Evolutionary conservation across 1,140 invertebrate species (phyloP).

Genomic region (Acromyrmex charruanus): DNA sequence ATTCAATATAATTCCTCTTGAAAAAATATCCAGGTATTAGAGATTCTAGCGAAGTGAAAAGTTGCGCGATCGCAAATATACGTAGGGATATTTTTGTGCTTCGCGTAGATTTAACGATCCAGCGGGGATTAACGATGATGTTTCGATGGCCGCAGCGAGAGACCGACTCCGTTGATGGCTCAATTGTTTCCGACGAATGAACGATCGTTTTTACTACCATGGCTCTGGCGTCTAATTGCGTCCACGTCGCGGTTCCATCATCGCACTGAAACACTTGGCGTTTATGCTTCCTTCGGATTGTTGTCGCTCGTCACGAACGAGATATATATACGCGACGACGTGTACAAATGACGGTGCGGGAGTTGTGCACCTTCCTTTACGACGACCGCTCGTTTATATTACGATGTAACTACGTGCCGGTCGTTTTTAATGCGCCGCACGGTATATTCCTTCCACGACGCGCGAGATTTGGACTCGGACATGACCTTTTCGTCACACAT

Average conservation of each 20-base stretch:
- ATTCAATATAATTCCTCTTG: background rate
- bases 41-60: background rate
- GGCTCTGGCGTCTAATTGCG: constrained; percentile 62
- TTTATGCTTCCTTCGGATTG: constrained; percentile 49
- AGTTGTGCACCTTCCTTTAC: constrained; percentile 31
- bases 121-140: constrained; percentile 33
- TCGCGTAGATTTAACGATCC: constrained; percentile 34
- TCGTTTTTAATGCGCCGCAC: constrained; percentile 25
- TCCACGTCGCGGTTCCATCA: constrained; percentile 45
- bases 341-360: constrained; percentile 9
- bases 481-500: constrained; percentile 52
- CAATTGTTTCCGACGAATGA: constrained; percentile 67
- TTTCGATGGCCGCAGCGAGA: constrained; percentile 29
- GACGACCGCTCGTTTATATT: constrained; percentile 46
- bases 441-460: background rate
- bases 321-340: constrained; percentile 42
- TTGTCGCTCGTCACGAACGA: constrained; percentile 53
- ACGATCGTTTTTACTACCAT: constrained; percentile 65
- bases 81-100: constrained; percentile 12
- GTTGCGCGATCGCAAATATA: background rate
- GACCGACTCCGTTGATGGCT: constrained; percentile 55
- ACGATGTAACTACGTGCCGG: constrained; percentile 50
- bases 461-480: constrained; percentile 40
- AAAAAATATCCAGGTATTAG: background rate
- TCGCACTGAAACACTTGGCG: constrained; percentile 22